Evolutionary conservation across 2,113 vertebrate species (phyloP), one percentile per base, ranked within the genome.

Genomic region (Ceyx melanurus): DNA sequence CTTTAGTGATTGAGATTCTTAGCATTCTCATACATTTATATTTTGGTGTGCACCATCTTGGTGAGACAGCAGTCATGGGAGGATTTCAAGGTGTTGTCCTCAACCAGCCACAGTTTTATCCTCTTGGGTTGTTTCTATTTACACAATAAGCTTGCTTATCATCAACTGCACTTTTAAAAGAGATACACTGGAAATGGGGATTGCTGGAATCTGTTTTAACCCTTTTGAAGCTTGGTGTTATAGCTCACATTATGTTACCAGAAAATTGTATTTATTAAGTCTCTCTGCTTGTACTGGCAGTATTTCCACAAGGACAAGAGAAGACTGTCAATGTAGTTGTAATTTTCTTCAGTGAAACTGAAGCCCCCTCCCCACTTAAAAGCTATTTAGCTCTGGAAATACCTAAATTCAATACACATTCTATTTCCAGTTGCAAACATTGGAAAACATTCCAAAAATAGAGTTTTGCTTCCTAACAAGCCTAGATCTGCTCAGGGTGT

Each of bases 111-210:
- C 28, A 60, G 0, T 42, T 82, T 82, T n/a, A 70, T 82, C 85
- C 13, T 66, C 15, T 46, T 65, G 5, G 2, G 28, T 51, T 58
- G 28, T 58, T 87, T 89, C n/a, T 54, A 23, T 11, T 77, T 65
- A 23, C 15, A 20, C 33, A 73, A 31, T 13, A 62, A 89, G 31
- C 13, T 82, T 61, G 13, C 37, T 71, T 78, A 56, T 23, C 26
- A 33, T 68, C 65, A 67, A 10, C 29, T 71, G 48, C 33, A 26
- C 31, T 56, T 62, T 83, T 90, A 43, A 56, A 84, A 82, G 50
- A 64, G 13, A 75, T 7, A 35, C 28, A 57, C 51, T 0, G 0
- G 28, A 35, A 87, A 61, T 0, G 2, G 31, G 9, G 13, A 33
- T 65, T 5, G 2, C 45, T 42, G 70, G 54, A 84, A 76, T 54